Conservation (phyloP, 2,797 vertebrate genomes). For the Sphaeramia orbicularis region DNA sequence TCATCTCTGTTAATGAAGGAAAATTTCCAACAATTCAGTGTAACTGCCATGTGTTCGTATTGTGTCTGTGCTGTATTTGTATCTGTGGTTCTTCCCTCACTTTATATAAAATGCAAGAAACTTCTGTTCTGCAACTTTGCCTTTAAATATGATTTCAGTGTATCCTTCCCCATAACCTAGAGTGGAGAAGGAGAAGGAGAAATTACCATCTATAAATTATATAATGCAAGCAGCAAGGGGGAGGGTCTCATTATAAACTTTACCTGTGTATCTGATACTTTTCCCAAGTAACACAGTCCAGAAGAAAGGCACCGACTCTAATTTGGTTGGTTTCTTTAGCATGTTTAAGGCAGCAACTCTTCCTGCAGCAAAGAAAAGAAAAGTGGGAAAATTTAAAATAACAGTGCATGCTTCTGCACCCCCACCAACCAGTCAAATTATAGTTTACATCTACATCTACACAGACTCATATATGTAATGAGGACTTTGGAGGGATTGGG, state of each 20-base stretch:
- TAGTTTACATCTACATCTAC: too few relatives aligned
- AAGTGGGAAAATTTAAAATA: background rate
- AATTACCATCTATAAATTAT: constrained; percentile 12
- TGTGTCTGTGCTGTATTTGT: background rate
- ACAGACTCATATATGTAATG: too few relatives aligned
- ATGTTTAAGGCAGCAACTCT: constrained; percentile 90
- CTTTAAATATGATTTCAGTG: constrained; percentile 90
- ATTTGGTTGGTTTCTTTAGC: constrained; percentile 78
- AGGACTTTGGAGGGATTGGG: too few relatives aligned
- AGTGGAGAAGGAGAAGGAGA: constrained; percentile 27
- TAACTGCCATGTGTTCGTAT: background rate
- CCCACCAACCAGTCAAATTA: too few relatives aligned
- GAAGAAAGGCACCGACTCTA: constrained; percentile 90
- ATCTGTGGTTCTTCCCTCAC: constrained; percentile 69
- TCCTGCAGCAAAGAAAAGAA: constrained; percentile 74
- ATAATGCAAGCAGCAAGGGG: background rate
- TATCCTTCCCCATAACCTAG: constrained; percentile 89
- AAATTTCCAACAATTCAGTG: background rate
- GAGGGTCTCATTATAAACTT: background rate
- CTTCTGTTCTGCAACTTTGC: constrained; percentile 85
- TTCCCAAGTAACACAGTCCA: constrained; percentile 89
- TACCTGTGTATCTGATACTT: constrained; percentile 89
- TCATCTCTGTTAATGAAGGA: constrained; percentile 77
- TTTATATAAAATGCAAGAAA: constrained; percentile 93
- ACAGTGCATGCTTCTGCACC: background rate